phyloP scores from a whole-genome alignment of 2,797 vertebrate genomes.

The Decapterus maruadsi region DNA sequence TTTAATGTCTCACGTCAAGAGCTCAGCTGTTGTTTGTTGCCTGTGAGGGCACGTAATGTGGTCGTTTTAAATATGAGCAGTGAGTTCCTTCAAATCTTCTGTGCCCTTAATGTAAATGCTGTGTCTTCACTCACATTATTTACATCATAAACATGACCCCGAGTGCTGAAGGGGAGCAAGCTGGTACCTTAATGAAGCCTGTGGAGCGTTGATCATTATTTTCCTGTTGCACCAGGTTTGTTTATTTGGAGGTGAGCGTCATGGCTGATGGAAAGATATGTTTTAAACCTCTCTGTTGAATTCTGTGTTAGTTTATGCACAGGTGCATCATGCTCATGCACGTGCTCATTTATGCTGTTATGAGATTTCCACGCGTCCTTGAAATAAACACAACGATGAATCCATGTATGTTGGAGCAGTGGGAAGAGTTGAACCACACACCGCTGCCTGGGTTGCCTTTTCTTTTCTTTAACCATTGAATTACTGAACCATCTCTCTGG shows the following conservation, averaged over 20 bases:
- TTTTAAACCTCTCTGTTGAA: conserved; percentile 18
- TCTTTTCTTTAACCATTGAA: neutral
- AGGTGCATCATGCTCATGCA: no score
- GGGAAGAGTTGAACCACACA: neutral
- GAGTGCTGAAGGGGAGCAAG: conserved; percentile 55
- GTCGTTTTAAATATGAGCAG: conserved; percentile 30
- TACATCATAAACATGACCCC: conserved; percentile 65
- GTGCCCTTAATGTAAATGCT: conserved; percentile 59
- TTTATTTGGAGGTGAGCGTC: conserved; percentile 22
- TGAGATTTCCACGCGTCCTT: conserved; percentile 47
- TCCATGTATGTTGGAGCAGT: neutral
- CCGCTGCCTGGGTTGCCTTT: neutral
- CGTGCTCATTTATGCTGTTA: conserved; percentile 34
- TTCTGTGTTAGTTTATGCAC: conserved; percentile 37
- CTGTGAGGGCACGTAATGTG: conserved; percentile 7
- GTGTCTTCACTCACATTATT: conserved; percentile 47
- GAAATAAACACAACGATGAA: conserved; percentile 40
- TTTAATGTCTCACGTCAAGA: conserved; percentile 30
- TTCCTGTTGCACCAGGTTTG: conserved; percentile 37
- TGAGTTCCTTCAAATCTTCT: conserved; percentile 40
- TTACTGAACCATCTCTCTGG: neutral
- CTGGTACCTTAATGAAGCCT: conserved; percentile 61
- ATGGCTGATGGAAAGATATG: neutral
- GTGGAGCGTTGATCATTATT: conserved; percentile 59
- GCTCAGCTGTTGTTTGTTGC: conserved; percentile 29